phyloP scores from a whole-genome alignment of 2,888 invertebrate species.

The Drosophila anomalata region DNA sequence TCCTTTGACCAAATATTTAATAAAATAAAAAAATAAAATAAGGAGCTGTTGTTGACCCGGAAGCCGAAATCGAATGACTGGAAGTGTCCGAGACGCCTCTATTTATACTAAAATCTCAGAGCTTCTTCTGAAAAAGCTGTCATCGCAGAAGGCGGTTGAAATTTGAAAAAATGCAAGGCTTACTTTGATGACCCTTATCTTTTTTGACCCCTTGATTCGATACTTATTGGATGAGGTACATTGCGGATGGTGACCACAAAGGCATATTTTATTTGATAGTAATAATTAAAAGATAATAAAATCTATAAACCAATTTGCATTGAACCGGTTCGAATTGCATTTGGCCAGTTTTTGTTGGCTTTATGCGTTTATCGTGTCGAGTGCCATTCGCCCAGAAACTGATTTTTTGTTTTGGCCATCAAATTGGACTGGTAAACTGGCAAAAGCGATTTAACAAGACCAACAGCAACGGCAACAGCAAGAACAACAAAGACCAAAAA shows the following conservation, averaged over 20 bases:
- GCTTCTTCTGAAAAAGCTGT: not conserved
- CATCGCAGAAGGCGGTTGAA: not conserved
- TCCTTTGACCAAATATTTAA: not conserved
- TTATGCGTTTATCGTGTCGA: conserved; percentile 34
- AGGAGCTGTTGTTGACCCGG: not conserved
- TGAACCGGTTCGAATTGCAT: conserved; percentile 27
- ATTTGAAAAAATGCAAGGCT: not conserved
- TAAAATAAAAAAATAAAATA: not conserved
- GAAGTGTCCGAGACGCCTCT: not conserved
- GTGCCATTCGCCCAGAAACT: conserved; percentile 9
- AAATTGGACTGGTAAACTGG: conserved; percentile 26
- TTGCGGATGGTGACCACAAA: not conserved
- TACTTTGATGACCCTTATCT: not conserved
- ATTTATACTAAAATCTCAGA: not conserved
- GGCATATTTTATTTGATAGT: conserved; percentile 30
- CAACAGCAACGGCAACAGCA: conserved; percentile 15
- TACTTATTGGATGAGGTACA: not conserved
- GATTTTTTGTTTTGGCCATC: conserved; percentile 15
- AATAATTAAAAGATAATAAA: conserved; percentile 55
- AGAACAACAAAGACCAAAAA: conserved; percentile 10
- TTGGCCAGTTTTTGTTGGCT: conserved; percentile 20
- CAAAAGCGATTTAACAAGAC: conserved; percentile 26
- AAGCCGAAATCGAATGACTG: not conserved
- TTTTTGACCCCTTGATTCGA: not conserved
- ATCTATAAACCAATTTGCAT: conserved; percentile 67